These are phyloP conservation scores for Diabrotica virgifera DNA, from an alignment of 1,140 invertebrate genomes.

Conservation along the genomic window DNA sequence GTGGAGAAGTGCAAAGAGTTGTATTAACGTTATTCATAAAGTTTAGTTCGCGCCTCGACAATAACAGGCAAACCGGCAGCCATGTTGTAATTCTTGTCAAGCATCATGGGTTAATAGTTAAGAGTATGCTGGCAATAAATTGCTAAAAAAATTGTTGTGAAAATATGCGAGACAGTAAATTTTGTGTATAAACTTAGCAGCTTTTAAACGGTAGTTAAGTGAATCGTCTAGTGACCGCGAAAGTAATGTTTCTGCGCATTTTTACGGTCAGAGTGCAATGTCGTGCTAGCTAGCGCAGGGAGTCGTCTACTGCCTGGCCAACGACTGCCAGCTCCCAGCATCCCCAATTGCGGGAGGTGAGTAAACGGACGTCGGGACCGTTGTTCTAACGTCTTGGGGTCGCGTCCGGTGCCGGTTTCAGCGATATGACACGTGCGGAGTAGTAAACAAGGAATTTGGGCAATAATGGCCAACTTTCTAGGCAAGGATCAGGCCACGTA, in stretches of 20 bases:
- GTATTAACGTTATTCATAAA: slow-evolving; percentile 23
- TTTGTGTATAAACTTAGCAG: slow-evolving; percentile 29
- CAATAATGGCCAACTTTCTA: slow-evolving; percentile 63
- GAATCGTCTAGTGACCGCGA: slow-evolving; percentile 37
- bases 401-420: slow-evolving; percentile 36
- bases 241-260: slow-evolving; percentile 47
- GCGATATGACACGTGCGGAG: slow-evolving; percentile 42
- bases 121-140: slow-evolving; percentile 31
- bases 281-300: slow-evolving; percentile 46
- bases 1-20: background rate
- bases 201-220: slow-evolving; percentile 26
- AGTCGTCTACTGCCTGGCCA: slow-evolving; percentile 44
- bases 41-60: slow-evolving; percentile 40
- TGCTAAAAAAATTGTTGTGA: slow-evolving; percentile 29
- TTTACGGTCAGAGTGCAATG: slow-evolving; percentile 38
- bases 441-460: slow-evolving; percentile 17
- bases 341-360: slow-evolving; percentile 45
- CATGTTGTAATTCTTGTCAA: slow-evolving; percentile 48
- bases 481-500: slow-evolving; percentile 71
- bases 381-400: slow-evolving; percentile 29
- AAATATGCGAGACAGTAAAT: slow-evolving; percentile 18
- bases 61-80: slow-evolving; percentile 47
- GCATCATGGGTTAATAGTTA: slow-evolving; percentile 49
- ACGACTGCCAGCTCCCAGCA: slow-evolving; percentile 39
- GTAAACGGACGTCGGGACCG: slow-evolving; percentile 37